These are phyloP conservation scores for Paramormyrops hopkinsi DNA, from an alignment of 2,797 vertebrate species.

Conservation along the genomic window DNA sequence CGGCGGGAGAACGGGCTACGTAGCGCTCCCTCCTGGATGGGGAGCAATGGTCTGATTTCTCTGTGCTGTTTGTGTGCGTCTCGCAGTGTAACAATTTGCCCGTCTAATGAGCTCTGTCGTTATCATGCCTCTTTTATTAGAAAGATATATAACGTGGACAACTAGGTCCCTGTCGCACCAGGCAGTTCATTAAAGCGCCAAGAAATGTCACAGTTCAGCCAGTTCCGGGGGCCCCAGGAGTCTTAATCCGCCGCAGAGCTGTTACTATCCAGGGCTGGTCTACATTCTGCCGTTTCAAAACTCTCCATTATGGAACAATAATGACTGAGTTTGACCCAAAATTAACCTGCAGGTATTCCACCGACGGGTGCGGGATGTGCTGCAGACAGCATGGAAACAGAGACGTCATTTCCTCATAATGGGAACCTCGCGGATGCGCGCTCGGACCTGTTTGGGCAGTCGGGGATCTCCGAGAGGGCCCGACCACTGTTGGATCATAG, in stretches of 20 bases:
- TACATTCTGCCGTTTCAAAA: not conserved
- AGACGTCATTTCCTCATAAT: not conserved
- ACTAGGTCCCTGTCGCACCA: not conserved
- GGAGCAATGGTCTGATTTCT: not conserved
- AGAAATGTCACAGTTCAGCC: conserved; percentile 15
- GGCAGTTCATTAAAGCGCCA: conserved; percentile 4
- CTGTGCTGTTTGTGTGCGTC: not conserved
- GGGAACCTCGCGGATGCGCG: not conserved
- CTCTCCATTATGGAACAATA: not conserved
- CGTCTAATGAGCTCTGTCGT: not conserved
- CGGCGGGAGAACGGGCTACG: accelerated
- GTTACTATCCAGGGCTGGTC: not conserved
- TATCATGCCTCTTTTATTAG: not conserved
- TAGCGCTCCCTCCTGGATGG: too few relatives aligned
- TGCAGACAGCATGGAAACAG: not conserved
- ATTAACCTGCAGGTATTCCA: not conserved
- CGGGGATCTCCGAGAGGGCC: not conserved
- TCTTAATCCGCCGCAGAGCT: not conserved
- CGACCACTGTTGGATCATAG: not conserved
- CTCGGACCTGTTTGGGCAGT: not conserved
- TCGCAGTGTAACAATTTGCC: conserved; percentile 6
- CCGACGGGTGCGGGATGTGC: not conserved
- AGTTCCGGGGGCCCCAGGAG: not conserved
- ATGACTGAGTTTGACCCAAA: not conserved
- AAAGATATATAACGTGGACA: not conserved